phyloP scores from a whole-genome alignment of 2,888 invertebrate species.

The Rhopalosiphum nymphaeae region DNA sequence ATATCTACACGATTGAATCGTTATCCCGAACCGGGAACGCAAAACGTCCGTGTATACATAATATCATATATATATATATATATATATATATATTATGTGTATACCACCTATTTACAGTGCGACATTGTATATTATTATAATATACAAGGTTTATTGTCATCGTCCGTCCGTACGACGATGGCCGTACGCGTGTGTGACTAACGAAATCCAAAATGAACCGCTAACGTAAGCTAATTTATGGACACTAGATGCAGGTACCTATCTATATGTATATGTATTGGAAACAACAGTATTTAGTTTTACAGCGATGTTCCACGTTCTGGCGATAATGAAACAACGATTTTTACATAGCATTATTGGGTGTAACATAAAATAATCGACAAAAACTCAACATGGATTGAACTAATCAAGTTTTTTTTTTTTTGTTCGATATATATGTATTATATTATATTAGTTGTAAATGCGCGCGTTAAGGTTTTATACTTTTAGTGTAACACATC shows the following conservation, averaged over 20 bases:
- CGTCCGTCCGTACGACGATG: neutral
- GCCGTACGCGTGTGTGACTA: neutral
- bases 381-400: neutral
- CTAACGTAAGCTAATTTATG: neutral
- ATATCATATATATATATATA: neutral
- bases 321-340: slow-evolving; percentile 31
- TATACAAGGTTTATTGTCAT: slow-evolving; percentile 25
- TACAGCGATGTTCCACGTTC: slow-evolving; percentile 10
- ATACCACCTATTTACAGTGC: neutral
- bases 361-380: slow-evolving; percentile 39
- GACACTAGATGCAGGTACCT: neutral
- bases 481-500: slow-evolving; percentile 33
- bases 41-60: slow-evolving; percentile 12
- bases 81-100: neutral
- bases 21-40: slow-evolving; percentile 41
- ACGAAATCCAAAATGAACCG: slow-evolving; percentile 3
- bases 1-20: slow-evolving; percentile 60
- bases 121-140: slow-evolving; percentile 42
- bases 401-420: slow-evolving; percentile 37
- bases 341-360: slow-evolving; percentile 26
- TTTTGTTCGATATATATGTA: neutral
- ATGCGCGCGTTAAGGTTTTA: slow-evolving; percentile 8
- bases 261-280: neutral
- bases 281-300: slow-evolving; percentile 21
- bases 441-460: neutral